These are phyloP conservation scores for Liparis tanakae DNA, from an alignment of 2,797 vertebrate genomes.

Conservation along the genomic window DNA sequence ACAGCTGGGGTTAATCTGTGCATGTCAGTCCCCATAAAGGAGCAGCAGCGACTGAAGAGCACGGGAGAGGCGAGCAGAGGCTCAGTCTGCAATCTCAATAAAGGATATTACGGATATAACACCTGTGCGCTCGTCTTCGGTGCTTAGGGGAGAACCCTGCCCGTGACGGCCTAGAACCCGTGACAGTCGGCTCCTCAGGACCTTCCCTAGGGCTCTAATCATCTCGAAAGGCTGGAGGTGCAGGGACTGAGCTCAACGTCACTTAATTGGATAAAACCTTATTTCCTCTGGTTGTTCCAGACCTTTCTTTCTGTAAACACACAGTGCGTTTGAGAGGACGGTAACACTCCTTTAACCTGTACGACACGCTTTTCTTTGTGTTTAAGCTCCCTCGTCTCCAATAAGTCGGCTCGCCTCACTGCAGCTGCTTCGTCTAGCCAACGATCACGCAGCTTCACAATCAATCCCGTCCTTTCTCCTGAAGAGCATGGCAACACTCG, in stretches of 20 bases:
- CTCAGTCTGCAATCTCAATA: too few relatives aligned
- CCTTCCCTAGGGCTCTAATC: not conserved
- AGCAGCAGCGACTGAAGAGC: too few relatives aligned
- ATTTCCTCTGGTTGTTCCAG: not conserved
- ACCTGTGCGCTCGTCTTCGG: too few relatives aligned
- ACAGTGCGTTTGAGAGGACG: not conserved
- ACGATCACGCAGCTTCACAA: not conserved
- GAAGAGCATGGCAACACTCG: not conserved
- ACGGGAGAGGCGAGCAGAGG: too few relatives aligned
- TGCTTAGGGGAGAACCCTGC: not conserved
- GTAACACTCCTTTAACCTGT: not conserved
- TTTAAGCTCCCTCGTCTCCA: not conserved
- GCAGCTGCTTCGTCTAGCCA: not conserved
- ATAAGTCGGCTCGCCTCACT: not conserved
- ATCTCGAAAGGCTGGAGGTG: not conserved
- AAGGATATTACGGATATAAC: too few relatives aligned
- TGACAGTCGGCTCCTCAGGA: not conserved
- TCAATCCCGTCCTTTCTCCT: not conserved
- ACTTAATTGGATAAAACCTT: not conserved
- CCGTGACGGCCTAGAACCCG: not conserved
- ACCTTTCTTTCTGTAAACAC: not conserved
- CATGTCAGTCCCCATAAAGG: too few relatives aligned
- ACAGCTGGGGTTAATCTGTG: too few relatives aligned
- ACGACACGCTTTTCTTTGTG: constrained; percentile 2
- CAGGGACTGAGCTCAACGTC: constrained; percentile 2